These are phyloP conservation scores for Etheostoma cragini DNA, from an alignment of 2,113 vertebrate species.

Conservation along the genomic window DNA sequence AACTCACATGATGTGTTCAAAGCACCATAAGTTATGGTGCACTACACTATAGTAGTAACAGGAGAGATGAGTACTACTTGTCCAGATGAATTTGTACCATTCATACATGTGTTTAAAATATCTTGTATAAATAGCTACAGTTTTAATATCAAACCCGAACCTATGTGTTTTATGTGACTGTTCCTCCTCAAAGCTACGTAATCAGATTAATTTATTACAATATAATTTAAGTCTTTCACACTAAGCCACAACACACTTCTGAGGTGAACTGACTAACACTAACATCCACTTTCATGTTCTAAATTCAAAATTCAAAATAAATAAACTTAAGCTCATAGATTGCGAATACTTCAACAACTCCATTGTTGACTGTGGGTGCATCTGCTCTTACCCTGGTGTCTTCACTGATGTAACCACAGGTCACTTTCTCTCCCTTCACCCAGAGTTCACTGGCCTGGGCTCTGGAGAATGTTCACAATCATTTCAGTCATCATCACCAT, in stretches of 20 bases:
- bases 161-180: background rate
- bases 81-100: background rate
- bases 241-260: too few species aligned
- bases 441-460: conserved; percentile 97
- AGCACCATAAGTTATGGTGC: background rate
- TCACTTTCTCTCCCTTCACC: conserved; percentile 98
- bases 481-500: background rate
- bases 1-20: background rate
- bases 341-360: background rate
- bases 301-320: background rate
- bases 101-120: too few species aligned
- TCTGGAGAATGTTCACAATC: conserved; percentile 71
- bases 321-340: background rate
- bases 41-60: background rate
- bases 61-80: background rate
- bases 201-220: background rate
- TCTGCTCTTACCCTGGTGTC: conserved; percentile 89
- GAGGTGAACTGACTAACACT: background rate
- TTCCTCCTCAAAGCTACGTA: background rate
- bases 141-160: too few species aligned
- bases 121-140: too few species aligned
- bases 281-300: background rate
- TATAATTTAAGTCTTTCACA: too few species aligned
- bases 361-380: background rate
- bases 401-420: conserved; percentile 98